A percentile compares a stretch with the other conserved stretches of the same genome.
Conservation (phyloP, 2,888 invertebrate species). For the Metopia argyrocephala region DNA sequence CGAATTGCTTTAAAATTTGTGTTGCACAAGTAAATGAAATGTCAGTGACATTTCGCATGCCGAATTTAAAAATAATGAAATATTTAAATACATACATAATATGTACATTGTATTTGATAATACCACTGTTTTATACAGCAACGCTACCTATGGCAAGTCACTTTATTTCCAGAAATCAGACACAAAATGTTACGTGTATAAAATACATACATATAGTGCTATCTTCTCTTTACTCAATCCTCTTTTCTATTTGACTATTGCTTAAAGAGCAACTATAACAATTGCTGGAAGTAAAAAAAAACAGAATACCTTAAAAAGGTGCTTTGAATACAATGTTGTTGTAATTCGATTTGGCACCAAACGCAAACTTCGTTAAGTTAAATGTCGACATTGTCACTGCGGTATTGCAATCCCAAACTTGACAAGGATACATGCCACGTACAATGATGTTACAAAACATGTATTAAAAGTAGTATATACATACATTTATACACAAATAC, state of each 20-base stretch:
- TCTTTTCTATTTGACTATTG: slow-evolving; percentile 32
- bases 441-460: slow-evolving; percentile 27
- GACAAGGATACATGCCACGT: slow-evolving; percentile 63
- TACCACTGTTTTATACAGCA: background rate
- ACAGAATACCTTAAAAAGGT: slow-evolving; percentile 33
- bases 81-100: background rate
- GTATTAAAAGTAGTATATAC: background rate
- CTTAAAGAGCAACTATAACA: slow-evolving; percentile 21
- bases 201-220: background rate
- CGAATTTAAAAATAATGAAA: too few species aligned
- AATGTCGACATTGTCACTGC: slow-evolving; percentile 67
- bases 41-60: too few species aligned
- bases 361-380: slow-evolving; percentile 64
- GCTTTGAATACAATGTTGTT: slow-evolving; percentile 44
- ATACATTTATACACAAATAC: background rate
- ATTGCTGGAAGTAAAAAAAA: slow-evolving; percentile 1
- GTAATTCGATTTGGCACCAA: slow-evolving; percentile 66
- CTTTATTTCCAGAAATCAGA: background rate
- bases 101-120: too few species aligned
- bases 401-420: slow-evolving; percentile 61
- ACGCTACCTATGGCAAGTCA: background rate
- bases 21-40: too few species aligned
- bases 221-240: slow-evolving; percentile 35
- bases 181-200: background rate
- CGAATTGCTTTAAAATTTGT: background rate